These are phyloP conservation scores for Chaitophorus viminalis DNA, from an alignment of 2,888 invertebrate species.

Conservation along the genomic window DNA sequence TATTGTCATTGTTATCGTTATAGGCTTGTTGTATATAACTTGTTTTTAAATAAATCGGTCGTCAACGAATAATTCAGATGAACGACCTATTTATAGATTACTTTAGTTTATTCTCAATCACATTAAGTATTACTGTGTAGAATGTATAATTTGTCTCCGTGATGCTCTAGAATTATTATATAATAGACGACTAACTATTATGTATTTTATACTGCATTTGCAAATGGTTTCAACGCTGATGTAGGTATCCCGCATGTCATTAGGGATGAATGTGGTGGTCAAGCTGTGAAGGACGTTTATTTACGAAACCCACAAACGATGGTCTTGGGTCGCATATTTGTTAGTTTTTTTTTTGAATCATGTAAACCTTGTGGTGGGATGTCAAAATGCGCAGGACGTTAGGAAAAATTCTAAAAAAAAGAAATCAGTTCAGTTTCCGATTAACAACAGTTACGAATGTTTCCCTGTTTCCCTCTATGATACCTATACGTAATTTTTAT, in stretches of 20 bases:
- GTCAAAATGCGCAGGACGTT: slow-evolving; percentile 49
- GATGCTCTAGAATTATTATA: not conserved
- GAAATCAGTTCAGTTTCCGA: slow-evolving; percentile 42
- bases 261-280: slow-evolving; percentile 60
- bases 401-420: slow-evolving; percentile 19
- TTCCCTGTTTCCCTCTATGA: slow-evolving; percentile 20
- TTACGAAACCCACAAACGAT: slow-evolving; percentile 37
- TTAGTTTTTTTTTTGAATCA: slow-evolving; percentile 39
- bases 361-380: slow-evolving; percentile 45
- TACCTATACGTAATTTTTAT: slow-evolving; percentile 12
- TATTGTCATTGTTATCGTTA: not conserved
- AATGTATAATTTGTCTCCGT: slow-evolving; percentile 4
- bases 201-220: not conserved
- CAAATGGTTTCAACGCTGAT: slow-evolving; percentile 13
- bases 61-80: not conserved
- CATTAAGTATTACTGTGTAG: not conserved
- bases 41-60: slow-evolving; percentile 1
- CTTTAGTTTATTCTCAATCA: slow-evolving; percentile 35
- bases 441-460: slow-evolving; percentile 54
- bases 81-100: not conserved
- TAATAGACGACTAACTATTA: slow-evolving; percentile 26
- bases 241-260: slow-evolving; percentile 38
- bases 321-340: slow-evolving; percentile 59
- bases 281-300: slow-evolving; percentile 61
- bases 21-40: not conserved